phyloP scores from a whole-genome alignment of 2,888 invertebrate genomes.

The Aleiodes leptofemur region DNA sequence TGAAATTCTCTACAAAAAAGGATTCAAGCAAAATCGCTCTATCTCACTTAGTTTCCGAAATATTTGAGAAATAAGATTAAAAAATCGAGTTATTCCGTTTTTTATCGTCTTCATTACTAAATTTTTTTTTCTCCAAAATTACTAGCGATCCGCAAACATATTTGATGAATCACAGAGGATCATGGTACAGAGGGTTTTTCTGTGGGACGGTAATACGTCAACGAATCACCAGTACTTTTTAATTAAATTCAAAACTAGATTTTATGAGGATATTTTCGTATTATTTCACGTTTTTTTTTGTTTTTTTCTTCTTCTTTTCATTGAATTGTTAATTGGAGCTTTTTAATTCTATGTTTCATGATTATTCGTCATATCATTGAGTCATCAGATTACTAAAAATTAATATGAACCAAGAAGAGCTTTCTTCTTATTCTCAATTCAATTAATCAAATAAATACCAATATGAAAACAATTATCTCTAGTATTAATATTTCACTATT shows the following conservation, averaged over 20 bases:
- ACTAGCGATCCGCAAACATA: slow-evolving; percentile 48
- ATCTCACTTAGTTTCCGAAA: no score
- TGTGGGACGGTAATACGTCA: slow-evolving; percentile 51
- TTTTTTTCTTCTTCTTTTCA: not conserved
- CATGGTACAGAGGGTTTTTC: slow-evolving; percentile 42
- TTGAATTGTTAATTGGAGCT: not conserved
- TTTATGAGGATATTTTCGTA: not conserved
- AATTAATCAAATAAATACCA: slow-evolving; percentile 5
- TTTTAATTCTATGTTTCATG: not conserved
- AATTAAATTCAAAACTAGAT: slow-evolving; percentile 6
- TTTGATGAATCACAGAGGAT: slow-evolving; percentile 52
- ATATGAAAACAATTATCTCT: no score
- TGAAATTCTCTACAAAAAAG: no score
- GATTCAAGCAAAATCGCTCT: no score
- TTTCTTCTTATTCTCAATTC: not conserved
- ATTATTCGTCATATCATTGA: slow-evolving; percentile 5
- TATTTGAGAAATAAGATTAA: no score
- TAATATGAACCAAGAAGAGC: no score
- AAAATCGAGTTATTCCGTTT: no score
- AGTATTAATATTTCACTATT: no score
- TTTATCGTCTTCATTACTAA: not conserved
- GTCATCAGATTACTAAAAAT: slow-evolving; percentile 22
- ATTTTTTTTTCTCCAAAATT: slow-evolving; percentile 21
- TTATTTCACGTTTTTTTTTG: not conserved
- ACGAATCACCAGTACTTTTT: slow-evolving; percentile 45